phyloP scores from a whole-genome alignment of 1,140 invertebrate genomes.

The Eumaeus atala region DNA sequence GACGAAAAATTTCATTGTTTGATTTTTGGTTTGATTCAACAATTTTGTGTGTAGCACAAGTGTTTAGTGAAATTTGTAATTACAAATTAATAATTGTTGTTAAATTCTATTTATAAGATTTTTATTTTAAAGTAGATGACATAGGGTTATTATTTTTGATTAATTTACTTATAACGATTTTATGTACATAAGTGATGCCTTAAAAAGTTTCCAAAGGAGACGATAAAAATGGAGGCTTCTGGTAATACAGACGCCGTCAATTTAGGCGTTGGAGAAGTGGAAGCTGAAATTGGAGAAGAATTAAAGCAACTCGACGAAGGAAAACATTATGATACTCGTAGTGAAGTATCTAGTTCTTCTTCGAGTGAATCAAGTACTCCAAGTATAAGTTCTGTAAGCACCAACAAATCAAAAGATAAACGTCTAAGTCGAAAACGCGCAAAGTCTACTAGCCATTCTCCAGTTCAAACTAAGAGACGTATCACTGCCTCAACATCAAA shows the following conservation, averaged over 20 bases:
- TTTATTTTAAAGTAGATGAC: too few species aligned
- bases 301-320: constrained; percentile 79
- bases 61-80: too few species aligned
- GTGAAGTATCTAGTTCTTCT: constrained; percentile 84
- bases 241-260: constrained; percentile 79
- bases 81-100: too few species aligned
- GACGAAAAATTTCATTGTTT: too few species aligned
- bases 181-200: background rate
- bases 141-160: too few species aligned
- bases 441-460: constrained; percentile 71
- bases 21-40: too few species aligned
- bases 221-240: constrained; percentile 65
- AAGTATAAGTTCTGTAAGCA: constrained; percentile 83
- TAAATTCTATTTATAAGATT: too few species aligned
- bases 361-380: constrained; percentile 81
- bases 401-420: constrained; percentile 70
- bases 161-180: too few species aligned
- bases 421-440: constrained; percentile 69
- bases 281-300: constrained; percentile 83
- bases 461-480: constrained; percentile 71
- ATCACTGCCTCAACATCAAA: constrained; percentile 56
- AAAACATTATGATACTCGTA: constrained; percentile 82
- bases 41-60: background rate
- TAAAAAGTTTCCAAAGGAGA: background rate
- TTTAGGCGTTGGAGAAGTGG: constrained; percentile 80